Conservation (phyloP, 2,113 vertebrate genomes). For the Podarcis cretensis region DNA sequence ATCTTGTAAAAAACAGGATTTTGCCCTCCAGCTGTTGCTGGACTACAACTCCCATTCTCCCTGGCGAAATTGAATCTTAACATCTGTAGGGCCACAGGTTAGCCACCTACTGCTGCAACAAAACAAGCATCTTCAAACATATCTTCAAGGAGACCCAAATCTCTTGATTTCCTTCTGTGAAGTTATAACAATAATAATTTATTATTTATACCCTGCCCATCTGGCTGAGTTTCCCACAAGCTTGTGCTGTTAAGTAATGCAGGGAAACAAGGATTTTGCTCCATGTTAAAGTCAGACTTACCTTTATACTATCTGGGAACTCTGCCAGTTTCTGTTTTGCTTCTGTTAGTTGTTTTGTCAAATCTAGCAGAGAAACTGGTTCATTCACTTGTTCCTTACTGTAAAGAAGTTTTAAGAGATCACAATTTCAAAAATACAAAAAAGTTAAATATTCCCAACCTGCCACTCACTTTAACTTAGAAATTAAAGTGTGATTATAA, state of each 20-base stretch:
- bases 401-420: constrained; percentile 47
- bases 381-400: constrained; percentile 70
- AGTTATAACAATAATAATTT: too few relatives aligned
- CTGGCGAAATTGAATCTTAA: too few relatives aligned
- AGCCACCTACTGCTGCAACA: not conserved
- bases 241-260: not conserved
- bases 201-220: too few relatives aligned
- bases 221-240: too few relatives aligned
- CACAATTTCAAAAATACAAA: not conserved
- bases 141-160: not conserved
- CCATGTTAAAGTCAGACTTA: constrained; percentile 49
- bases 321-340: constrained; percentile 81
- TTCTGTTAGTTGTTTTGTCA: constrained; percentile 83
- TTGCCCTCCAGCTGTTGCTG: too few relatives aligned
- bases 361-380: constrained; percentile 76
- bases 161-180: not conserved
- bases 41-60: too few relatives aligned
- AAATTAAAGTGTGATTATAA: not conserved
- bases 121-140: not conserved
- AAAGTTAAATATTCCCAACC: not conserved
- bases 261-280: not conserved
- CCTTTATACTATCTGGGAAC: constrained; percentile 81
- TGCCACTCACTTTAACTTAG: not conserved
- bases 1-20: too few relatives aligned
- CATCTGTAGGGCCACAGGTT: not conserved